Percentiles rank a stretch among this genome's conserved stretches.
These are phyloP conservation scores for Dendropsophus ebraccatus DNA, from an alignment of 2,113 vertebrate genomes.

Conservation along the genomic window DNA sequence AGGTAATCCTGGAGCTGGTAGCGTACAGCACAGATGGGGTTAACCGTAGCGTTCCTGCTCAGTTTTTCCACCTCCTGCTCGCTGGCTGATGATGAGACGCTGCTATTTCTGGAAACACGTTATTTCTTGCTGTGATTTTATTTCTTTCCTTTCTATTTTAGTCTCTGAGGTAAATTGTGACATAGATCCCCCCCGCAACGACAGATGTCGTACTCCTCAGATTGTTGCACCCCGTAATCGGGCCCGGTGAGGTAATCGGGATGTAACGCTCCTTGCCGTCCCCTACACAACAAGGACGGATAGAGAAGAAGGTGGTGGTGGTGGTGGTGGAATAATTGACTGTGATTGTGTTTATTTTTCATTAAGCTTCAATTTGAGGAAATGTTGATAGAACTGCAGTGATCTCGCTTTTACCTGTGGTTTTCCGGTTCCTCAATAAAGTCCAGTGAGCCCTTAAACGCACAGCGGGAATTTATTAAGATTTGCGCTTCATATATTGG, in stretches of 20 bases:
- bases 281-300: too few species aligned
- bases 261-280: too few species aligned
- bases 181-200: constrained; percentile 68
- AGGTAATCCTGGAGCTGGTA: background rate
- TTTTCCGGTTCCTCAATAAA: too few species aligned
- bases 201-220: background rate
- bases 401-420: too few species aligned
- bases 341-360: too few species aligned
- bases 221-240: background rate
- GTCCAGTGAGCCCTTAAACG: too few species aligned
- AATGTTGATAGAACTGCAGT: too few species aligned
- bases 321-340: too few species aligned
- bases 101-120: constrained; percentile 78
- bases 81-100: constrained; percentile 53
- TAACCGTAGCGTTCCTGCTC: background rate
- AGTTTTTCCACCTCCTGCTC: background rate
- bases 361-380: too few species aligned
- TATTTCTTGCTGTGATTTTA: constrained; percentile 83
- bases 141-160: constrained; percentile 78
- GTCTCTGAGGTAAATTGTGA: constrained; percentile 83
- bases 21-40: background rate
- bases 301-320: too few species aligned
- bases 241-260: background rate
- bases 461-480: too few species aligned
- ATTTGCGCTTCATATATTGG: too few species aligned